Conservation (phyloP, 2,113 vertebrate genomes). For the Gnathonemus echidnorhynchus region DNA sequence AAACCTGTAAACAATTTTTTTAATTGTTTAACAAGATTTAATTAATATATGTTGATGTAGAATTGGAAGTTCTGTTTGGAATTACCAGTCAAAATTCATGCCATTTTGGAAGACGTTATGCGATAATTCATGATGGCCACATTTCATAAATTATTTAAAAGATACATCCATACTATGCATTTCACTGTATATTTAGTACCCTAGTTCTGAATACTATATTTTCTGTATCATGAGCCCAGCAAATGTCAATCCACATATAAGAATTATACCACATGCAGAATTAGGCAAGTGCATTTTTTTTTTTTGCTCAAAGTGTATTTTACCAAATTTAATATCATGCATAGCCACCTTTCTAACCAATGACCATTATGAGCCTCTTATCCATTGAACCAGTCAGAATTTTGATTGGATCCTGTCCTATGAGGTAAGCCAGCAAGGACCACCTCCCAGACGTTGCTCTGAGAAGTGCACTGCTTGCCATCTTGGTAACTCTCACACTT, state of each 20-base stretch:
- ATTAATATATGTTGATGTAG: not conserved
- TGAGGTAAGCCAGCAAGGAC: not conserved
- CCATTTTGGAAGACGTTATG: not conserved
- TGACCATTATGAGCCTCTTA: not conserved
- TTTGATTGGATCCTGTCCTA: not conserved
- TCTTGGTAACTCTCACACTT: not conserved
- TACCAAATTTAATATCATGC: not conserved
- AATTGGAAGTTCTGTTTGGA: not conserved
- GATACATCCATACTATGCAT: not conserved
- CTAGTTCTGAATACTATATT: not conserved
- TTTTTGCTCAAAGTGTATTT: not conserved
- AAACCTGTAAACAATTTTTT: too few species aligned
- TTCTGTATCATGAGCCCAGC: not conserved
- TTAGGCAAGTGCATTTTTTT: not conserved
- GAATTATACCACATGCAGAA: not conserved
- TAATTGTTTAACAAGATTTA: too few species aligned
- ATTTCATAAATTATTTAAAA: not conserved
- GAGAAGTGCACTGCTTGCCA: not conserved
- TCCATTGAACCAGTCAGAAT: not conserved
- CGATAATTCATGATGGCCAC: not conserved
- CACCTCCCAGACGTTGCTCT: not conserved
- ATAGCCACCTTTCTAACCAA: not conserved
- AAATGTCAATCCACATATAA: not conserved
- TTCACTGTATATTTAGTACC: not conserved
- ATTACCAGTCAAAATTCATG: not conserved